Conservation (phyloP, 2,113 vertebrate species). For the Syrmaticus mikado region DNA sequence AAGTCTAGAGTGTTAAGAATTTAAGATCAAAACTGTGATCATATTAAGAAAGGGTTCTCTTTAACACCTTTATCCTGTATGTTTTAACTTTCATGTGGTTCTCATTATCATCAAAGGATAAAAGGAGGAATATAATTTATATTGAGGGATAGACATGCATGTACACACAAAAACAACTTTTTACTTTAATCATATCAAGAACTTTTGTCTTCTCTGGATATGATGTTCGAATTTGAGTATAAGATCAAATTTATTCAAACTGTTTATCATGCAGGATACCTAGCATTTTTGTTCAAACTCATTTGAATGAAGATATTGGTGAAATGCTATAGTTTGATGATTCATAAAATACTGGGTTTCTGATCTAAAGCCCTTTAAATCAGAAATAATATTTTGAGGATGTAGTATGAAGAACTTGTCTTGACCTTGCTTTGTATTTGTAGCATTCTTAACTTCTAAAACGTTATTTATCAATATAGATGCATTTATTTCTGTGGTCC, state of each 20-base stretch:
- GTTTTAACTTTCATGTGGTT: neutral
- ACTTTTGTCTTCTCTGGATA: neutral
- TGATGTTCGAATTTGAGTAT: neutral
- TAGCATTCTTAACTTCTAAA: neutral
- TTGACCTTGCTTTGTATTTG: neutral
- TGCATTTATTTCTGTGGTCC: neutral
- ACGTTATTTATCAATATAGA: neutral
- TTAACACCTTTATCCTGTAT: neutral
- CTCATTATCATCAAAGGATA: neutral
- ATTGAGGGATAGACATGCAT: neutral
- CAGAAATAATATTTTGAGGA: neutral
- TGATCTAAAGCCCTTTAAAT: neutral
- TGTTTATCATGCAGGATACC: neutral
- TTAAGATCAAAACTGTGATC: neutral
- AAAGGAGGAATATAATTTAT: neutral
- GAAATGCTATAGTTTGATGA: neutral
- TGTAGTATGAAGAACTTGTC: neutral
- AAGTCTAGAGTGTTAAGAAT: neutral
- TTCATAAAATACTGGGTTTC: neutral
- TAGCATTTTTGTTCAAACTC: neutral
- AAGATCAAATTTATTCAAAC: neutral
- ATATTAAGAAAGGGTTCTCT: neutral
- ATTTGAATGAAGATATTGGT: neutral
- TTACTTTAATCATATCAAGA: neutral
- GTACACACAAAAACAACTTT: neutral